Evolutionary conservation across 2,797 vertebrate genomes (phyloP).

Genomic region (Notamacropus eugenii): DNA sequence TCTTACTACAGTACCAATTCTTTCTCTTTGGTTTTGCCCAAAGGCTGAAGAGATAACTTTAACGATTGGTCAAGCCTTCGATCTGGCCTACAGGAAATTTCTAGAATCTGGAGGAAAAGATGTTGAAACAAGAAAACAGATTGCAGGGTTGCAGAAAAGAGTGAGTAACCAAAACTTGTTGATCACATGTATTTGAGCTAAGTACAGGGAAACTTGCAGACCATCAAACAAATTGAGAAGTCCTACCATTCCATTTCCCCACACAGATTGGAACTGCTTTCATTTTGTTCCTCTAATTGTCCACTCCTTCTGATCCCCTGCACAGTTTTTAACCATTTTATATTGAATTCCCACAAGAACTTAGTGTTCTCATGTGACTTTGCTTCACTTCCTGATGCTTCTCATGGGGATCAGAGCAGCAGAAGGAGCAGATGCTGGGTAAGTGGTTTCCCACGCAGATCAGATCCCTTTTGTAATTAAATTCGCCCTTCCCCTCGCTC

Average conservation of each 20-base stretch:
- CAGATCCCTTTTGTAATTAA: constrained; percentile 73
- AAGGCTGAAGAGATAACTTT: constrained; percentile 99
- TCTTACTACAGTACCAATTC: constrained; percentile 63
- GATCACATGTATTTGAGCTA: constrained; percentile 40
- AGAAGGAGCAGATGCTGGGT: constrained; percentile 80
- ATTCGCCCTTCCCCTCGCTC: constrained; percentile 59
- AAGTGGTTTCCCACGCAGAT: constrained; percentile 81
- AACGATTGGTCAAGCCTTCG: constrained; percentile 98
- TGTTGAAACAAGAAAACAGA: constrained; percentile 98
- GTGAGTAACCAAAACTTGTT: constrained; percentile 84
- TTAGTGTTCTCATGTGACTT: constrained; percentile 82
- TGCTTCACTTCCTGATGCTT: constrained; percentile 82
- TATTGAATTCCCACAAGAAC: constrained; percentile 81
- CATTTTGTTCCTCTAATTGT: constrained; percentile 74
- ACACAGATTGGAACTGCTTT: constrained; percentile 68
- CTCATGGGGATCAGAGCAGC: constrained; percentile 83
- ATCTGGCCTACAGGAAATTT: constrained; percentile 99
- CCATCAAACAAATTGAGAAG: constrained; percentile 61
- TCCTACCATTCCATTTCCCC: constrained; percentile 67
- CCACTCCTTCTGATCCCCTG: constrained; percentile 70
- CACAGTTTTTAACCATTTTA: constrained; percentile 76
- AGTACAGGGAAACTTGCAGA: constrained; percentile 59
- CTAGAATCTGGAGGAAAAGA: constrained; percentile 99
- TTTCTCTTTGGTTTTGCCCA: constrained; percentile 76
- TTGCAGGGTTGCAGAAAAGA: constrained; percentile 95